These are phyloP conservation scores for Xestia sexstrigata DNA, from an alignment of 2,888 invertebrate species.

Conservation along the genomic window DNA sequence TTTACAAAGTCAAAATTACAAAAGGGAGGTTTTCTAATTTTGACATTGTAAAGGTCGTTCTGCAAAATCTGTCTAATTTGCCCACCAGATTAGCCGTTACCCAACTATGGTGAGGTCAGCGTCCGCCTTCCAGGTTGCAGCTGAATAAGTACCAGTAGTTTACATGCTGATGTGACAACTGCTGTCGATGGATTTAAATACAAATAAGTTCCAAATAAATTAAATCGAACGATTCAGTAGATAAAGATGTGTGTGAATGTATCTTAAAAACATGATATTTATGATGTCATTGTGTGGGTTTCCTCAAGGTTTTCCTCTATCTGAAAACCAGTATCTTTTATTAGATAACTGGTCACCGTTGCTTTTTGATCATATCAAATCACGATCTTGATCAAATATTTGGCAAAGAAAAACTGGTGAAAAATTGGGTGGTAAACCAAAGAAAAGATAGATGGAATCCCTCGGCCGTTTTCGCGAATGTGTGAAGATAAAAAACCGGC, in stretches of 20 bases:
- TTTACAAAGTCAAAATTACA: no score
- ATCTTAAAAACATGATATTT: constrained; percentile 2
- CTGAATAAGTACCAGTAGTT: neutral
- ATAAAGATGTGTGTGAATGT: neutral
- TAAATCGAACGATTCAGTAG: neutral
- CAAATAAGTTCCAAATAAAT: neutral
- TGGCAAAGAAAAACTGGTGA: neutral
- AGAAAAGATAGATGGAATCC: neutral
- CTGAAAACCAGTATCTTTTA: neutral
- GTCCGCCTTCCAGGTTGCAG: neutral
- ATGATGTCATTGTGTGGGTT: constrained; percentile 1
- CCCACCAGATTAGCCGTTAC: neutral
- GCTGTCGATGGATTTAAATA: neutral
- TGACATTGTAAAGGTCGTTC: no score
- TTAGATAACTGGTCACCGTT: neutral
- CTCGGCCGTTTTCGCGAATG: no score
- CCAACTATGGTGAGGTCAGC: neutral
- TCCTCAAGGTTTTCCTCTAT: constrained; percentile 26
- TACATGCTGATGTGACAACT: no score
- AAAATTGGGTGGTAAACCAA: neutral
- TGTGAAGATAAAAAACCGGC: neutral
- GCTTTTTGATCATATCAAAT: constrained; percentile 1
- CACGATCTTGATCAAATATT: no score
- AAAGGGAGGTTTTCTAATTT: no score
- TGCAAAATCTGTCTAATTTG: no score